Base-by-base conservation (phyloP, 2,888 invertebrate genomes). In the Thyatira batis region DNA sequence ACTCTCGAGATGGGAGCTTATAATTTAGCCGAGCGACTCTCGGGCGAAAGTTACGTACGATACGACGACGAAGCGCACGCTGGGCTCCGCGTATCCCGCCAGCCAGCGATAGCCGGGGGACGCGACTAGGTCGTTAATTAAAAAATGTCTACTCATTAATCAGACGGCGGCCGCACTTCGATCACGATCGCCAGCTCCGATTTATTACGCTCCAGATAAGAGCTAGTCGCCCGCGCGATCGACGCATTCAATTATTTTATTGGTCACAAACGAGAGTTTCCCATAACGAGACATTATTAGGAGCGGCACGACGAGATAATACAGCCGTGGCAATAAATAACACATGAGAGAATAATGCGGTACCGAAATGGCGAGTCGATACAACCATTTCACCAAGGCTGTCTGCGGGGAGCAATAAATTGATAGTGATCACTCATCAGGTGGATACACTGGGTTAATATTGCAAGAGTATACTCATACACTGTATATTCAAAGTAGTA, bases 191-290 rank as follows among this genome's bases (percentile, higher is more conserved):
- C 71, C 69, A 69, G 72, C 63, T 59, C 63, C 74, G 76, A 86
- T 86, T 87, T 84, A 85, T 84, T 82, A 77, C 78, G 76, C 71
- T 70, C 78, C 67, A 82, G 85, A 85, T 87, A 84, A 82, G 71
- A 74, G 73, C 72, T 69, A 67, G 73, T 69, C 58, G 57, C 57
- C 52, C 33, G 53, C 44, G 53, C 50, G 67, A 70, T 73, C 69
- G 62, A 67, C 58, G 66, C 58, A 65, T 75, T 73, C 66, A 74
- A 78, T 78, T 73, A 76, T 76, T 71, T 73, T 71, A 78, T 77
- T 71, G 69, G 62, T 61, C 67, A 67, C 70, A 76, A 69, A 69
- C 62, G 55, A 69, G 66, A 70, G 62, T 70, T 76, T 71, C 62
- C 67, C 68, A 73, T 73, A 73, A 68, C 60, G 60, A 76, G 67